A percentile compares a stretch with the other conserved stretches of the same genome.
Evolutionary conservation across 64 coral and sea anemone genomes (phyloP).

Genomic region (Actinia equina): DNA sequence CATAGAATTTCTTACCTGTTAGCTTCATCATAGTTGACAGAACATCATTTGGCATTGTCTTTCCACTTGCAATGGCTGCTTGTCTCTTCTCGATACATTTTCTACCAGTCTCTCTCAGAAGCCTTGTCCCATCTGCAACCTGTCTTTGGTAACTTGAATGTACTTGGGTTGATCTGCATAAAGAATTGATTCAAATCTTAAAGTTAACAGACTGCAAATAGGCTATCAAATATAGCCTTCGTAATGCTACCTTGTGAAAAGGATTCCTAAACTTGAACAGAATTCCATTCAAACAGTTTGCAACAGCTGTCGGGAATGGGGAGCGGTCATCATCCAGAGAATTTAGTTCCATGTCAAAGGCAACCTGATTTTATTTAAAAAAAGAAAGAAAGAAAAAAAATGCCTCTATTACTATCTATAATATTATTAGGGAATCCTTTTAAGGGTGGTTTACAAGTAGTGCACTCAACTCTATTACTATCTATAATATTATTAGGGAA

Average conservation of each 20-base stretch:
- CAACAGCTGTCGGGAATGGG: constrained; percentile 40
- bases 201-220: background rate
- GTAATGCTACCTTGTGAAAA: constrained; percentile 7
- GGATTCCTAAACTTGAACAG: constrained; percentile 37
- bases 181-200: background rate
- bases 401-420: too few relatives aligned
- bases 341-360: constrained; percentile 42
- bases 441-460: too few relatives aligned
- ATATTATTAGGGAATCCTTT: too few relatives aligned
- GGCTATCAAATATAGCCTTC: background rate
- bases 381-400: too few relatives aligned
- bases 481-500: too few relatives aligned
- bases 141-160: background rate
- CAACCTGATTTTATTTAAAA: constrained; percentile 32
- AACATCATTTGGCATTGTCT: constrained; percentile 56
- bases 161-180: background rate
- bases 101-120: constrained; percentile 69
- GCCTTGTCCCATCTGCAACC: constrained; percentile 53
- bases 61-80: constrained; percentile 24
- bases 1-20: background rate
- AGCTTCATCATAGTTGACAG: constrained; percentile 61
- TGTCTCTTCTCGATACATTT: constrained; percentile 67
- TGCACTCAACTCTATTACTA: too few relatives aligned
- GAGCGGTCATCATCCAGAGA: constrained; percentile 18
- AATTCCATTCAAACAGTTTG: constrained; percentile 15